Evolutionary conservation across 2,113 vertebrate genomes (phyloP).

Genomic region (Prionailurus bengalensis): DNA sequence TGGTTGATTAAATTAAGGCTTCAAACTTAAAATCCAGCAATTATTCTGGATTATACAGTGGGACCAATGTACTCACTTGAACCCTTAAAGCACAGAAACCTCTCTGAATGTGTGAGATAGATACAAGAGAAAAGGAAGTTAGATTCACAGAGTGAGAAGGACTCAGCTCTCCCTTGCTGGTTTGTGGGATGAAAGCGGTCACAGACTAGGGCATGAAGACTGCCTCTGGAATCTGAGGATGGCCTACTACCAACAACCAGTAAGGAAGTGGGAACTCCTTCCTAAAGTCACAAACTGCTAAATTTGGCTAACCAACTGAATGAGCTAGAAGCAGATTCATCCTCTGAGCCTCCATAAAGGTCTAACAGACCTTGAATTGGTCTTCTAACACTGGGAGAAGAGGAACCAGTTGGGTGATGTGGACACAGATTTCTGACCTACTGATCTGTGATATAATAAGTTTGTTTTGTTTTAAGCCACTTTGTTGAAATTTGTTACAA

Average conservation of each 20-base stretch:
- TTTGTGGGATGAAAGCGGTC: background rate
- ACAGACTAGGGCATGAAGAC: background rate
- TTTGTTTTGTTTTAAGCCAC: background rate
- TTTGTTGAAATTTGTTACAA: constrained; percentile 12
- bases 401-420: background rate
- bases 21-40: background rate
- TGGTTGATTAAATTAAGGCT: background rate
- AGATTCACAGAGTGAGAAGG: background rate
- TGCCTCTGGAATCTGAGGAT: background rate
- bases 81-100: background rate
- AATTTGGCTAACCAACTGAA: background rate
- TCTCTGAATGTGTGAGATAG: background rate
- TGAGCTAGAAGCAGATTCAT: background rate
- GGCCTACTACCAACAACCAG: no score
- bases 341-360: background rate
- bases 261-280: background rate
- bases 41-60: background rate
- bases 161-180: background rate
- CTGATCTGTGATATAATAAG: background rate
- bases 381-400: background rate
- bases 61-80: background rate
- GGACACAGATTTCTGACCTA: background rate
- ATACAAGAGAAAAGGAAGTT: background rate
- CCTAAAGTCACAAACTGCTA: background rate
- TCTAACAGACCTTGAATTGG: background rate